Evolutionary conservation across 2,797 vertebrate genomes (phyloP).

Genomic region (Rousettus madagascariensis): DNA sequence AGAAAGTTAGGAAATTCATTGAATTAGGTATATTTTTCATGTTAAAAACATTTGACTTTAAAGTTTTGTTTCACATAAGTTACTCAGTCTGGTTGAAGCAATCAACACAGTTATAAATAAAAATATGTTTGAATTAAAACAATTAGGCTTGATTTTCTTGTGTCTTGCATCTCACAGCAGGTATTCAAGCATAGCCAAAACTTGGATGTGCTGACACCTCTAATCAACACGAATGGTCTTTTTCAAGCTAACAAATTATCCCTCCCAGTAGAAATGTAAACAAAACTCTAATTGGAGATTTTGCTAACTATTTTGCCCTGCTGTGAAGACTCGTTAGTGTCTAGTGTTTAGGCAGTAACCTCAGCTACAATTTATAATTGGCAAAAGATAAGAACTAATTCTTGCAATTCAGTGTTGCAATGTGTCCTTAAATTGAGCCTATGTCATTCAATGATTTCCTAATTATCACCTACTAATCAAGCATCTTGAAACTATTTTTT

Average conservation of each 20-base stretch:
- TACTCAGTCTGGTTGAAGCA: background rate
- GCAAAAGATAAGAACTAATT: constrained; percentile 37
- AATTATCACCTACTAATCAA: constrained; percentile 28
- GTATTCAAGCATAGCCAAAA: constrained; percentile 6
- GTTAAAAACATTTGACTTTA: background rate
- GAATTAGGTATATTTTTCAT: background rate
- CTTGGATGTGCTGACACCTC: constrained; percentile 59
- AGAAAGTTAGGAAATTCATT: background rate
- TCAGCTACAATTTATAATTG: constrained; percentile 57
- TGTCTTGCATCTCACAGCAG: constrained; percentile 50
- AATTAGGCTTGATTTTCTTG: constrained; percentile 35
- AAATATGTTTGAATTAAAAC: constrained; percentile 57
- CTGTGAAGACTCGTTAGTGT: constrained; percentile 56
- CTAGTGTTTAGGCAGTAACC: constrained; percentile 21
- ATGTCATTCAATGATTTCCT: background rate
- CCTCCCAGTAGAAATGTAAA: constrained; percentile 65
- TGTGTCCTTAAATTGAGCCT: background rate
- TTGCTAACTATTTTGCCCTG: constrained; percentile 62
- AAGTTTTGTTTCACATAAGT: background rate
- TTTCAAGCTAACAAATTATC: constrained; percentile 70
- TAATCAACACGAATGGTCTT: constrained; percentile 58
- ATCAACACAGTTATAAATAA: constrained; percentile 13
- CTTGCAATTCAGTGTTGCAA: background rate
- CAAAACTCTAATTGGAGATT: constrained; percentile 70
- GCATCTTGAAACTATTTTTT: background rate